Conservation (phyloP, 2,888 invertebrate genomes). For the Xylophagus ater region DNA sequence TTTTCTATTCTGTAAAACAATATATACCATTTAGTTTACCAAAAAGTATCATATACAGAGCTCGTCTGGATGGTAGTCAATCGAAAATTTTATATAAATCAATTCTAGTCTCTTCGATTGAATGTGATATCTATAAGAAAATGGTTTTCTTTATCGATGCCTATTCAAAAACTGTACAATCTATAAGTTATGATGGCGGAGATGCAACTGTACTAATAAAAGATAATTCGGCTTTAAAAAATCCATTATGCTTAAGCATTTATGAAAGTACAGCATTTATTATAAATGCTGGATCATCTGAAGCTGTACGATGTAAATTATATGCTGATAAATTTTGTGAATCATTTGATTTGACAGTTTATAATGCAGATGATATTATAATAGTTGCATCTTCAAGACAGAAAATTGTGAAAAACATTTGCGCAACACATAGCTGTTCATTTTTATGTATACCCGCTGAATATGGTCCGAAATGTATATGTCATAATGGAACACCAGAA, state of each 20-base stretch:
- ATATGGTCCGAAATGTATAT: conserved; percentile 44
- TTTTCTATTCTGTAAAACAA: conserved; percentile 48
- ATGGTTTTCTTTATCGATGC: conserved; percentile 68
- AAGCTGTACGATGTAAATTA: conserved; percentile 49
- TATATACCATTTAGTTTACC: conserved; percentile 38
- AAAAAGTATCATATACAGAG: conserved; percentile 43
- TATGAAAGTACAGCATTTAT: conserved; percentile 71
- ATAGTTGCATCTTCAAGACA: conserved; percentile 47
- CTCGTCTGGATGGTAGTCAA: conserved; percentile 44
- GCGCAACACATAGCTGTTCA: conserved; percentile 43
- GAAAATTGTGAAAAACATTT: conserved; percentile 41
- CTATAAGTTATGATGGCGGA: conserved; percentile 41
- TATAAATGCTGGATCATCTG: conserved; percentile 44
- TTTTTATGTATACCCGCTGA: conserved; percentile 50
- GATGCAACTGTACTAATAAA: conserved; percentile 40
- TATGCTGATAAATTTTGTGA: conserved; percentile 43
- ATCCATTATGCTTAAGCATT: conserved; percentile 55
- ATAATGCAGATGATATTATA: conserved; percentile 42
- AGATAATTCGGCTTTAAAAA: conserved; percentile 39
- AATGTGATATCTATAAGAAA: conserved; percentile 44
- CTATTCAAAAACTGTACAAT: conserved; percentile 43
- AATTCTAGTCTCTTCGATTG: conserved; percentile 39
- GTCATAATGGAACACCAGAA: conserved; percentile 40
- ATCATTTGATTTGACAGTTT: conserved; percentile 38
- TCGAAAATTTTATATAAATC: conserved; percentile 35